Conservation (phyloP, 2,797 vertebrate species). For the Aulostomus chinensis region DNA sequence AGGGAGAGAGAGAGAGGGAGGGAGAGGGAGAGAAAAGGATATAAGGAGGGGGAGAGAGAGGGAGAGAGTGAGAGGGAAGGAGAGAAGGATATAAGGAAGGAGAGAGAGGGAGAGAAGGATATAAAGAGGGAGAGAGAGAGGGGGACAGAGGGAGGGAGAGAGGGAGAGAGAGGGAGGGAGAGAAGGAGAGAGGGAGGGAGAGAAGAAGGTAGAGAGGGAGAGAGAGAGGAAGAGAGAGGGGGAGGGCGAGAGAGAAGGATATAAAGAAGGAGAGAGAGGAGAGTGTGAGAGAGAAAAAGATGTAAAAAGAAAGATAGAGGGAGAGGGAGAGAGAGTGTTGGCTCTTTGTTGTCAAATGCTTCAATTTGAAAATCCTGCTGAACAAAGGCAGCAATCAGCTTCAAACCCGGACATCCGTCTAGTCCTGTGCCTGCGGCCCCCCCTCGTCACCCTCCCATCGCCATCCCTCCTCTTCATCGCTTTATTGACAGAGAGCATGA, state of each 20-base stretch:
- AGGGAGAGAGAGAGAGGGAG: slow-evolving; percentile 5
- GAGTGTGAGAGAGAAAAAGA: no score
- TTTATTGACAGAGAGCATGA: slow-evolving; percentile 74
- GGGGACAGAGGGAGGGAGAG: slow-evolving; percentile 10
- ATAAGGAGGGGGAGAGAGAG: slow-evolving; percentile 1
- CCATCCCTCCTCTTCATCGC: slow-evolving; percentile 58
- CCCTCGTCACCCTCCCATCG: neutral
- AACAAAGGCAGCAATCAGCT: slow-evolving; percentile 77
- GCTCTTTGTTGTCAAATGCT: slow-evolving; percentile 69
- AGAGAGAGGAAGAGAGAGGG: no score
- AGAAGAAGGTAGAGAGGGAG: no score
- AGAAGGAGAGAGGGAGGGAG: no score
- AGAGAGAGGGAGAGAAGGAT: slow-evolving; percentile 4
- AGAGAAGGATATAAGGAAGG: slow-evolving; percentile 1
- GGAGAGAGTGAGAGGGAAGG: slow-evolving; percentile 5
- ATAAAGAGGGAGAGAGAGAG: slow-evolving; percentile 5
- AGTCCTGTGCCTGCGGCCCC: slow-evolving; percentile 40
- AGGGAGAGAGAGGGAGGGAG: no score
- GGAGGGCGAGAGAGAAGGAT: no score
- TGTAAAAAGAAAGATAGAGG: no score
- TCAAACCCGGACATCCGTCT: slow-evolving; percentile 72
- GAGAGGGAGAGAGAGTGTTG: neutral
- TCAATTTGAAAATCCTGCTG: slow-evolving; percentile 68
- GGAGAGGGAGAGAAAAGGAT: neutral
- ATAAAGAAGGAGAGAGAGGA: no score